Evolutionary conservation across 2,113 vertebrate genomes (phyloP).

Genomic region (Pseudonaja textilis): DNA sequence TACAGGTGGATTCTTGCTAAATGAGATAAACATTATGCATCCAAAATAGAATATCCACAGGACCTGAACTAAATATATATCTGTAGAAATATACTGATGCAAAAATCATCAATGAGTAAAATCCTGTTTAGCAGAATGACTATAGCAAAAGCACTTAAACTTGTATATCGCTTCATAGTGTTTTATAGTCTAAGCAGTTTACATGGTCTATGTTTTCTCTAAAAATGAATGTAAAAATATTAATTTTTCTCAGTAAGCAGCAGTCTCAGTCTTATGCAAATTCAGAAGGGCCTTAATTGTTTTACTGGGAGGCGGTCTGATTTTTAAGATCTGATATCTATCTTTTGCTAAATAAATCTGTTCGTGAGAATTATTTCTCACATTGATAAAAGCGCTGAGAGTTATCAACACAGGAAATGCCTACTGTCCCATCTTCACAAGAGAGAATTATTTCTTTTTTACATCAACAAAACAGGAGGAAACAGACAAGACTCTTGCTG

Average conservation of each 20-base stretch:
- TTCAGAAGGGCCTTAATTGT: not conserved
- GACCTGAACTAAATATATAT: not conserved
- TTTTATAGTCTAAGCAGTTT: not conserved
- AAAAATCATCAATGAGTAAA: not conserved
- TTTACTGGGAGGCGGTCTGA: not conserved
- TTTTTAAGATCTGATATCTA: not conserved
- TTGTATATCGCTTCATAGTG: not conserved
- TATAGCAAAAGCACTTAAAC: not conserved
- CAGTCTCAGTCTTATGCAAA: not conserved
- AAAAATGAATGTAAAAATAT: not conserved
- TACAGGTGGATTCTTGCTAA: not conserved
- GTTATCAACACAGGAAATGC: not conserved
- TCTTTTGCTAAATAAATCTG: slow-evolving; percentile 1
- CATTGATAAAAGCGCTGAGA: not conserved
- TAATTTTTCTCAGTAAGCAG: not conserved
- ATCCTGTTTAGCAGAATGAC: not conserved
- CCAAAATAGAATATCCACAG: not conserved
- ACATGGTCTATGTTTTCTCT: not conserved
- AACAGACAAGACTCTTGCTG: not conserved
- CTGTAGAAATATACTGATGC: not conserved
- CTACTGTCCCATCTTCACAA: not conserved
- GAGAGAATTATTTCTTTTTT: not conserved
- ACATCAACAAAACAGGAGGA: not conserved
- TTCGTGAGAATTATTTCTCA: not conserved
- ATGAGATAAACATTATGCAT: not conserved